Conservation (phyloP, 2,113 vertebrate genomes). For the Aviceda subcristata region DNA sequence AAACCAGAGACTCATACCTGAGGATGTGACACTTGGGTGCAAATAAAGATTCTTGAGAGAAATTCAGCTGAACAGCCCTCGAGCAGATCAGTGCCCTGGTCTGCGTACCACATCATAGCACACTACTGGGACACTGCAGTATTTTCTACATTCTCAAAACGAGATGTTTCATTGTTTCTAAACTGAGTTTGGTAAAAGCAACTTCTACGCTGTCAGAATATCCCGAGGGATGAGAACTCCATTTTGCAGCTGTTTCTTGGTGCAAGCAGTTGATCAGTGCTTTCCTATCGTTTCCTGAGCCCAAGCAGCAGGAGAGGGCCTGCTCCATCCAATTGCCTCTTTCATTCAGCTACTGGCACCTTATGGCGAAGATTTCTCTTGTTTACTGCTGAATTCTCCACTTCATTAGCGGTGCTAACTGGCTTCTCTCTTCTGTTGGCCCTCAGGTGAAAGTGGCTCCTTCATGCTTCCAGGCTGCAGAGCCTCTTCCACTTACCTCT, state of each 20-base stretch:
- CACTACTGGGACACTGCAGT: neutral
- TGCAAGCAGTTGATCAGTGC: neutral
- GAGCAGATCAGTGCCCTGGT: neutral
- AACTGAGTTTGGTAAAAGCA: neutral
- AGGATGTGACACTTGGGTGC: neutral
- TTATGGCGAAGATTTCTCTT: neutral
- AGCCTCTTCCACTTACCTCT: conserved; percentile 7
- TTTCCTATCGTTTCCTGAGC: neutral
- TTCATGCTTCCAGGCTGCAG: neutral
- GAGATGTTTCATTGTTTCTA: neutral
- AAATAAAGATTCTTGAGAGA: neutral
- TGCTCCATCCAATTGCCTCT: neutral
- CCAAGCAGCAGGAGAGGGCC: neutral
- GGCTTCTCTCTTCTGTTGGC: neutral
- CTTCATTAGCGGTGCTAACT: neutral
- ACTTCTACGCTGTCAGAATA: neutral
- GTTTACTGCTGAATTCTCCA: conserved; percentile 26
- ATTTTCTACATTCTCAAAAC: neutral
- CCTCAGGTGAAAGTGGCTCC: conserved; percentile 20
- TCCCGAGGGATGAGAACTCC: neutral
- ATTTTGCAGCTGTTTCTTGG: neutral
- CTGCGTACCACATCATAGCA: neutral
- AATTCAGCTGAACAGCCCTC: neutral
- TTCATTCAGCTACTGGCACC: neutral
- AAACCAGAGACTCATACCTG: neutral